These are phyloP conservation scores for Argyresthia albistria DNA, from an alignment of 2,888 invertebrate species.

Conservation along the genomic window DNA sequence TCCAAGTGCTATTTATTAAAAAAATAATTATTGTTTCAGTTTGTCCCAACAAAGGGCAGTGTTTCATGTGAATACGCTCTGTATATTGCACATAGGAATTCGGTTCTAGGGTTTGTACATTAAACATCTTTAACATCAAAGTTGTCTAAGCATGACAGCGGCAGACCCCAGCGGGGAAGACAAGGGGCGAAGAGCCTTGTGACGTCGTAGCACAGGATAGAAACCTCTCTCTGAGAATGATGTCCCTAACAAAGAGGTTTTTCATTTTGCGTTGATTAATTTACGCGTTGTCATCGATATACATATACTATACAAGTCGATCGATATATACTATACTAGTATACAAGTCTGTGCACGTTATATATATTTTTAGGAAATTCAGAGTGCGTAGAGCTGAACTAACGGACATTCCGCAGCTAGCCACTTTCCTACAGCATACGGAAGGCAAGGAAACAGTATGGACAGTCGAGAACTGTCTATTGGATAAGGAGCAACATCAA, in stretches of 20 bases:
- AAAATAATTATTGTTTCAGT: slow-evolving; percentile 27
- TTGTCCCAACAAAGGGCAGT: slow-evolving; percentile 34
- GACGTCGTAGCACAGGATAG: too few species aligned
- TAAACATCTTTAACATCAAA: neutral
- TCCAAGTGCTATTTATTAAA: neutral
- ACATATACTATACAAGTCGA: neutral
- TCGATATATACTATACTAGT: too few species aligned
- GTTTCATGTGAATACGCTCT: slow-evolving; percentile 30
- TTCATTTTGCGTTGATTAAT: too few species aligned
- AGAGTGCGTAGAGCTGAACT: slow-evolving; percentile 50
- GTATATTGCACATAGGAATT: slow-evolving; percentile 45
- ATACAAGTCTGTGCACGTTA: too few species aligned
- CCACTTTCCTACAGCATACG: slow-evolving; percentile 30
- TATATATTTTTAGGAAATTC: slow-evolving; percentile 38
- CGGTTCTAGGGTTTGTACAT: slow-evolving; percentile 40
- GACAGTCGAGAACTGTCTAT: slow-evolving; percentile 36
- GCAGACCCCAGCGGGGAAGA: too few species aligned
- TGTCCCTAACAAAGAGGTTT: too few species aligned
- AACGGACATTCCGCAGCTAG: slow-evolving; percentile 44
- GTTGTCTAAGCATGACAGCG: too few species aligned
- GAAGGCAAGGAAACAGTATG: slow-evolving; percentile 40
- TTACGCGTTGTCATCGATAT: too few species aligned
- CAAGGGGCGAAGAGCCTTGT: too few species aligned
- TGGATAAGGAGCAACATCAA: slow-evolving; percentile 22
- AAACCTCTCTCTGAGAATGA: too few species aligned